Evolutionary conservation across 1,140 invertebrate genomes (phyloP), one percentile per base, ranked within the genome.

Genomic region (Paraescarpia echinospica): DNA sequence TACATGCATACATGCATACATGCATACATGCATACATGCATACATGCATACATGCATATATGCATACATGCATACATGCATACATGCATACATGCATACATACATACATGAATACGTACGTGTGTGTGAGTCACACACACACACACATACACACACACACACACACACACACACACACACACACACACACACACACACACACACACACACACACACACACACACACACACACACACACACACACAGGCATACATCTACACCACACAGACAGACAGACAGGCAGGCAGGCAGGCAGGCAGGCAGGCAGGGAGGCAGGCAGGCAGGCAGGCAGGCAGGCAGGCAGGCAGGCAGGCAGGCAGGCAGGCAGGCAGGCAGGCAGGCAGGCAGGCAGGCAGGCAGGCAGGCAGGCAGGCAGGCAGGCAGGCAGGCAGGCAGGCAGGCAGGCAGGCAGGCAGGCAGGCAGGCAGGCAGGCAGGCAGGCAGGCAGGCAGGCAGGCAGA

Each of bases 301-400:
- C 14, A 77, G 59, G 59, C 14, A 77, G 59, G 59, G 8, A 77
- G 59, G 59, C 14, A 77, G 59, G 59, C 14, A 77, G 59, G 59
- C 14, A 77, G 59, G 59, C 14, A 77, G 59, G 59, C 14, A 77
- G 59, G 59, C 14, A 77, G 59, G 59, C 14, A 77, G 59, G 59
- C 14, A 77, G 59, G 59, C 14, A 77, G 59, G 59, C 18, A 77
- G 59, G 59, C 18, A 77, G 59, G 59, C 18, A 77, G 59, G 59
- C 18, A 77, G 0, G 59, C 18, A 77, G 14, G 59, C 18, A 77
- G 59, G 59, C 91, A 91, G 91, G 91, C 91, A 91, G 91, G 91
- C 91, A 91, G 91, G 91, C 91, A 91, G 91, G 91, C 91, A 91
- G 91, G 91, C 91, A 91, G 91, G 91, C 91, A 91, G 91, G 91